Percentiles rank a stretch among this genome's conserved stretches.
Evolutionary conservation across 2,888 invertebrate species (phyloP).

Genomic region (Ornithoptera alexandrae): DNA sequence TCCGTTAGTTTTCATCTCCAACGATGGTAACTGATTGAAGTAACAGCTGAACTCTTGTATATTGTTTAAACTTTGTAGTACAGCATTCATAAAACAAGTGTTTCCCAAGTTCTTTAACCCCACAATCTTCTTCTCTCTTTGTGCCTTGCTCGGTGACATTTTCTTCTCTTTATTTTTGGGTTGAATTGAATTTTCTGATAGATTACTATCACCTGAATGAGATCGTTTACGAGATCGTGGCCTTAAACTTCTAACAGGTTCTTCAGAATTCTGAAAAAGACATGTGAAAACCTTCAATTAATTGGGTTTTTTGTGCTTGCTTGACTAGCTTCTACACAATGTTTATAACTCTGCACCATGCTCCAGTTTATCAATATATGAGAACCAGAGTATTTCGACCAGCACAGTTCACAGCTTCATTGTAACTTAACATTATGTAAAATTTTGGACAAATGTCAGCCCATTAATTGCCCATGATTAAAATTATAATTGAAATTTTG

Average conservation of each 20-base stretch:
- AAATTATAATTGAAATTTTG: too few relatives aligned
- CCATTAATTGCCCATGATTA: too few relatives aligned
- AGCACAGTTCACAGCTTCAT: too few relatives aligned
- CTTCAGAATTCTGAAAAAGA: slow-evolving; percentile 64
- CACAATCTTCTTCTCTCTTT: slow-evolving; percentile 82
- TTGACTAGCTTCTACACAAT: too few relatives aligned
- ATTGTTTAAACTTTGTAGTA: slow-evolving; percentile 90
- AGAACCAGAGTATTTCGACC: too few relatives aligned
- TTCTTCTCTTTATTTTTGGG: slow-evolving; percentile 60
- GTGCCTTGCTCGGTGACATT: slow-evolving; percentile 62
- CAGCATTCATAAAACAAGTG: slow-evolving; percentile 93
- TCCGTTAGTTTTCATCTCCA: slow-evolving; percentile 82
- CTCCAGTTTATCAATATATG: too few relatives aligned
- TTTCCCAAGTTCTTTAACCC: slow-evolving; percentile 90
- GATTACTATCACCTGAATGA: slow-evolving; percentile 78
- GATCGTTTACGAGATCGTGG: slow-evolving; percentile 82
- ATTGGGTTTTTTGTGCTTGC: too few relatives aligned
- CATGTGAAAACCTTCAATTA: slow-evolving; percentile 14
- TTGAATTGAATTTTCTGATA: slow-evolving; percentile 69
- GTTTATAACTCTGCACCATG: too few relatives aligned
- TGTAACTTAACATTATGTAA: too few relatives aligned
- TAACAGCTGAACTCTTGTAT: slow-evolving; percentile 91
- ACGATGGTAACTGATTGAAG: slow-evolving; percentile 87
- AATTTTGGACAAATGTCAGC: too few relatives aligned
- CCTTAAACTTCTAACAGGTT: slow-evolving; percentile 77